Conservation (phyloP, 2,888 invertebrate species). For the Tenthredo mesomela region DNA sequence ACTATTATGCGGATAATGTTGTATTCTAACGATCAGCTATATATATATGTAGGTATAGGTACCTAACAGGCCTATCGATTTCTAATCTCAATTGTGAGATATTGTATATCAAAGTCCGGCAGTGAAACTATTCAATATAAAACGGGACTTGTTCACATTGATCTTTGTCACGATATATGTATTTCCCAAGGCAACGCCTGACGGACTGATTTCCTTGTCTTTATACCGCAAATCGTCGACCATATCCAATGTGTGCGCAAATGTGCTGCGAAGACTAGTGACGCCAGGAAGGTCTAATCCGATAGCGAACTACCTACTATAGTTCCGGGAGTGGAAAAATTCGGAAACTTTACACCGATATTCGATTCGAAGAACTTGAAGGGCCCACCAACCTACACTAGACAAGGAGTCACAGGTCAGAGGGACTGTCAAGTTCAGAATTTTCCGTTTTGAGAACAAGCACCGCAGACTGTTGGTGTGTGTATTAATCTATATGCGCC, state of each 20-base stretch:
- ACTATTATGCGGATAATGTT: background rate
- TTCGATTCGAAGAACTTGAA: background rate
- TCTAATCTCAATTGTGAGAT: conserved; percentile 5
- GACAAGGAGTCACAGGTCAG: background rate
- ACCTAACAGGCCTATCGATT: background rate
- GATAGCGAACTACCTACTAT: background rate
- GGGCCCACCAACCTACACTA: background rate
- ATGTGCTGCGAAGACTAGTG: background rate
- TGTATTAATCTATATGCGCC: background rate
- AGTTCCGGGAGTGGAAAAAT: background rate
- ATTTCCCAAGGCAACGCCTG: conserved; percentile 11
- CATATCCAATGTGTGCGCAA: background rate
- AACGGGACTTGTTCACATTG: conserved; percentile 24
- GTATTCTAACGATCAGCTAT: background rate
- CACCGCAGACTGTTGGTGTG: background rate
- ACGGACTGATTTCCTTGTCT: background rate
- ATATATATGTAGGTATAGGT: no score
- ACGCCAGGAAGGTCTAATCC: background rate
- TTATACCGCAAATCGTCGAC: background rate
- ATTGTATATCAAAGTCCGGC: conserved; percentile 1
- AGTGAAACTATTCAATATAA: background rate
- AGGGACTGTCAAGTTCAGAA: background rate
- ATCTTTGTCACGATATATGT: background rate
- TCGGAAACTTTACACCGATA: background rate
- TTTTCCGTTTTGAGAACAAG: background rate